phyloP scores from a whole-genome alignment of 2,888 invertebrate genomes.

The Zonitis immaculata region DNA sequence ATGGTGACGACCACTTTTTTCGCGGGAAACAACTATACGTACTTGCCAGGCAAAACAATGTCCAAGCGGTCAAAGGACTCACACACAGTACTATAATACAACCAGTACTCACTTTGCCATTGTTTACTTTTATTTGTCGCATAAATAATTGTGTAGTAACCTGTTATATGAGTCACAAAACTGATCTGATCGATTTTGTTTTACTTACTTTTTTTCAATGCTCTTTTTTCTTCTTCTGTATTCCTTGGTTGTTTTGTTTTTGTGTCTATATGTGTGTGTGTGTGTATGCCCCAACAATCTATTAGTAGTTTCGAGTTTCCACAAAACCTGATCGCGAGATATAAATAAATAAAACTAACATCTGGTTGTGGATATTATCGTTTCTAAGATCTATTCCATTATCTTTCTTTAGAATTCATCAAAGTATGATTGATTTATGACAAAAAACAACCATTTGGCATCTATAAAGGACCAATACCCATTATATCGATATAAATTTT shows the following conservation, averaged over 20 bases:
- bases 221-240: not conserved
- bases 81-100: slow-evolving; percentile 34
- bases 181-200: slow-evolving; percentile 42
- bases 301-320: slow-evolving; percentile 29
- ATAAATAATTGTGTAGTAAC: slow-evolving; percentile 46
- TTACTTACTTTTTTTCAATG: not conserved
- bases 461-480: too few species aligned
- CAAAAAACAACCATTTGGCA: too few species aligned
- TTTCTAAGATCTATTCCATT: slow-evolving; percentile 19
- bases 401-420: not conserved
- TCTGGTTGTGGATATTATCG: slow-evolving; percentile 34
- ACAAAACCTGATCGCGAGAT: slow-evolving; percentile 39
- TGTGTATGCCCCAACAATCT: too few species aligned
- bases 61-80: slow-evolving; percentile 45
- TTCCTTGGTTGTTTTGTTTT: too few species aligned
- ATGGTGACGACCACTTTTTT: slow-evolving; percentile 45
- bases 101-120: slow-evolving; percentile 46
- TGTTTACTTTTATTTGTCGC: slow-evolving; percentile 49
- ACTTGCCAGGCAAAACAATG: slow-evolving; percentile 39
- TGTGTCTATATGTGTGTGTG: too few species aligned
- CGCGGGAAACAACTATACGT: slow-evolving; percentile 42
- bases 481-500: too few species aligned
- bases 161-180: slow-evolving; percentile 47
- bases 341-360: slow-evolving; percentile 43
- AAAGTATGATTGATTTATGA: not conserved